phyloP scores from a whole-genome alignment of 2,888 invertebrate genomes.

The Yponomeuta cagnagella region DNA sequence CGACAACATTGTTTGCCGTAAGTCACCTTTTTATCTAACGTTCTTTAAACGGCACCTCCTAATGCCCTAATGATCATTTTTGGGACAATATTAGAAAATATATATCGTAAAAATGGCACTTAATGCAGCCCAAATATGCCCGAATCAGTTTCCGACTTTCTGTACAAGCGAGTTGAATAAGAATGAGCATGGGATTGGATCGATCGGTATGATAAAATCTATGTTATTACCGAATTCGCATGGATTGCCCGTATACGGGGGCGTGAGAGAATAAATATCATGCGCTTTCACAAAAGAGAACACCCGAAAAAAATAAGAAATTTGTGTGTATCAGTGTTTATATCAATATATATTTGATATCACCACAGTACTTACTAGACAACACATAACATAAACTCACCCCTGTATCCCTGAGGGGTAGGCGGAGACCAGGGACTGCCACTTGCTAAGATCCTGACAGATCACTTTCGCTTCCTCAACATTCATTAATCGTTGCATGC shows the following conservation, averaged over 20 bases:
- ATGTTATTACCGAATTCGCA: slow-evolving; percentile 27
- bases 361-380: no score
- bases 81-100: background rate
- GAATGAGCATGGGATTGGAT: slow-evolving; percentile 67
- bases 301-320: background rate
- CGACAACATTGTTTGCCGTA: no score
- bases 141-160: slow-evolving; percentile 42
- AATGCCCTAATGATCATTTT: no score
- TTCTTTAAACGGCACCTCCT: no score
- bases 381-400: no score
- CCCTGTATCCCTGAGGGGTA: no score
- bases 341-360: no score
- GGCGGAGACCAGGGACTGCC: no score
- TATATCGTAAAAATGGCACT: slow-evolving; percentile 31
- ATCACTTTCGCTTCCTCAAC: no score
- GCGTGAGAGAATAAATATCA: slow-evolving; percentile 10
- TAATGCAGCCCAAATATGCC: slow-evolving; percentile 62
- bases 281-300: background rate
- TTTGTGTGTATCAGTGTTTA: background rate
- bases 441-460: no score
- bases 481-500: no score
- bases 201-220: slow-evolving; percentile 55
- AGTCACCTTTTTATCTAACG: no score
- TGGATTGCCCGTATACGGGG: background rate
- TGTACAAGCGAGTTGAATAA: slow-evolving; percentile 60